Base-by-base conservation (phyloP, 2,888 invertebrate genomes). In the Cryptophagus acutangulus region DNA sequence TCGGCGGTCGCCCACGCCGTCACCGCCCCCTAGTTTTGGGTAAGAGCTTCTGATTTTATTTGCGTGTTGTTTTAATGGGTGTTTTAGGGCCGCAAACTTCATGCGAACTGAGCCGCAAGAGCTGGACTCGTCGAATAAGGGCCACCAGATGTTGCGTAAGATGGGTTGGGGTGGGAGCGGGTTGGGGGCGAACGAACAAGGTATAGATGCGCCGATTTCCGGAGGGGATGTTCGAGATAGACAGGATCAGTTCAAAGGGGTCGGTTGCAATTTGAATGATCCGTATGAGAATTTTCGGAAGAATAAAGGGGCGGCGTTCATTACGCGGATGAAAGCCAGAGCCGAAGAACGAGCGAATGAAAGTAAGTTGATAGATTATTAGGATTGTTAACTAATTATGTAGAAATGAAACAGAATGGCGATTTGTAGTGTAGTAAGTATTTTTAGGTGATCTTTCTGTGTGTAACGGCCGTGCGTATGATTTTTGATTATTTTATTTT, bases 91-190 rank as follows among this genome's bases (percentile, higher is more conserved):
- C 24, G 41, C 52, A 42, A 51, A 49, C 43, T 57, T 56, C 41
- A 43, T 51, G 40, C 52, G 56, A 25, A 49, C 42, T 35, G 54
- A 57, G 5, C 37, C 51, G 10, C 59, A 82, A 52, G 86, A 86
- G 48, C 72, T 89, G 43, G 92, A 93, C 62, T 80, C 90, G 41
- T 84, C 84, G 46, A 97, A 97, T 71, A 95, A 94, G 66, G 97
- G 97, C 0, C 97, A 97, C 71, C 94, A 95, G 72, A 79, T 99
- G 73, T 76, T 97, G 45, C 87, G 86, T 70, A 94, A 94, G 74
- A 97, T 99, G 96, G 97, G 96, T 2, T 99, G 97, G 97, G 83
- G 87, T 45, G 96, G 96, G 25, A 83, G 82, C 26, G 97, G 97
- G 5, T 75, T 99, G 6, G 97, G 97, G 12, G 87, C 88, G 0